These are phyloP conservation scores for Platerodrilus igneus DNA, from an alignment of 2,888 invertebrate species.

Conservation along the genomic window DNA sequence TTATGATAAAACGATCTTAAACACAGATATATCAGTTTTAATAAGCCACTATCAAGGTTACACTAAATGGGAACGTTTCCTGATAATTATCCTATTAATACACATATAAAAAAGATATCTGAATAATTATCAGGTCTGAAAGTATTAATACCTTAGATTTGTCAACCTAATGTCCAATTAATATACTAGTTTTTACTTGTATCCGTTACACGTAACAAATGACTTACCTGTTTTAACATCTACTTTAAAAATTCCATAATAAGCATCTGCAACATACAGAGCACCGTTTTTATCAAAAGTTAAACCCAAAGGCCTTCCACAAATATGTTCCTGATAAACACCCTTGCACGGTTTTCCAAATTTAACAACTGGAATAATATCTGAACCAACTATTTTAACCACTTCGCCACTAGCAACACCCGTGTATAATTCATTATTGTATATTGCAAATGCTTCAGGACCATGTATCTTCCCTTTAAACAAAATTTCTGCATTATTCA, in stretches of 20 bases:
- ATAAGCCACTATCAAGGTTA: too few relatives aligned
- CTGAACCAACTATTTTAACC: constrained; percentile 65
- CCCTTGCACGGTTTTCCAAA: constrained; percentile 74
- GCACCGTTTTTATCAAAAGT: constrained; percentile 68
- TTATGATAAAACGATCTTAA: too few relatives aligned
- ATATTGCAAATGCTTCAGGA: constrained; percentile 74
- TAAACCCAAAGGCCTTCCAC: constrained; percentile 91
- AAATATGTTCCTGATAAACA: constrained; percentile 69
- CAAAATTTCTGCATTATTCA: constrained; percentile 66
- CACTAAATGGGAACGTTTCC: too few relatives aligned
- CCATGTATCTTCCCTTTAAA: constrained; percentile 68
- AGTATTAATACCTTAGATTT: too few relatives aligned
- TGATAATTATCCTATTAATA: too few relatives aligned
- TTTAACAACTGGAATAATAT: constrained; percentile 70
- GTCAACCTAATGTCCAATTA: too few relatives aligned
- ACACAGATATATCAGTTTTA: too few relatives aligned
- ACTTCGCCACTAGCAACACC: constrained; percentile 76
- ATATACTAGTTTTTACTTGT: too few relatives aligned
- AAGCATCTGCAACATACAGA: constrained; percentile 79
- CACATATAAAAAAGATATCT: too few relatives aligned
- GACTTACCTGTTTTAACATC: constrained; percentile 67
- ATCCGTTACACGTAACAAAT: too few relatives aligned
- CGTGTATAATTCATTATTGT: constrained; percentile 75
- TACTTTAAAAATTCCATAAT: constrained; percentile 83
- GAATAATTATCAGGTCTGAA: too few relatives aligned